Evolutionary conservation across 2,888 invertebrate genomes (phyloP).

Genomic region (Torymus aiolomorphi): DNA sequence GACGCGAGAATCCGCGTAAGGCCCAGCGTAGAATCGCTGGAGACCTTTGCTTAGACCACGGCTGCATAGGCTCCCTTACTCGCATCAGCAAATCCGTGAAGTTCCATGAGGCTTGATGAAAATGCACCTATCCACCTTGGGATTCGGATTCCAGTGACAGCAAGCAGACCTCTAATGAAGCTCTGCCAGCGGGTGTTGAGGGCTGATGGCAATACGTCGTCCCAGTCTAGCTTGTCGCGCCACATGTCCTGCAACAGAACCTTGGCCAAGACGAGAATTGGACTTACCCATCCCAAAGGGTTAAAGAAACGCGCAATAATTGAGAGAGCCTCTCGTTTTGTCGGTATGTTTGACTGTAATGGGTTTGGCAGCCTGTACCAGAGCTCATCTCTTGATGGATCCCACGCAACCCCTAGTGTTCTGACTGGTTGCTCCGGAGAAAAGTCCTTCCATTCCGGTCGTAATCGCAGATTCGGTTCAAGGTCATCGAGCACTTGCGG

Average conservation of each 20-base stretch:
- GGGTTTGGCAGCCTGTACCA: background rate
- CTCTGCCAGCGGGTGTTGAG: background rate
- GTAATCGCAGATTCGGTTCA: background rate
- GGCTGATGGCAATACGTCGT: background rate
- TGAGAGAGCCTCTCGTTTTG: background rate
- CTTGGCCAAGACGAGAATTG: background rate
- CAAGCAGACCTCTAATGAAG: background rate
- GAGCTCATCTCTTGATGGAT: background rate
- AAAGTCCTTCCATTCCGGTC: background rate
- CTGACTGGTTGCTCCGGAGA: background rate
- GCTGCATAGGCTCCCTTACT: slow-evolving; percentile 3
- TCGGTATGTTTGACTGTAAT: background rate
- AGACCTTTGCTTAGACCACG: background rate
- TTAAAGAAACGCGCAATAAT: too few relatives aligned
- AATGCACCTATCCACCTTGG: too few relatives aligned
- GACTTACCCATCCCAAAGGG: background rate
- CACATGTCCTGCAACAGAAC: background rate
- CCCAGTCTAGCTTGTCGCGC: background rate
- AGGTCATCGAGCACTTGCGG: background rate
- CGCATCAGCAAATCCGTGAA: background rate
- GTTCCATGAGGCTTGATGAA: background rate
- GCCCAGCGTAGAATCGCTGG: background rate
- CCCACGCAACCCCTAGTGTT: background rate
- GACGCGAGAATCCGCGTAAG: background rate
- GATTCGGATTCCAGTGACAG: background rate